Percentiles rank a stretch among this genome's conserved stretches.
phyloP scores from a whole-genome alignment of 2,888 invertebrate species.

The Tillus elongatus region DNA sequence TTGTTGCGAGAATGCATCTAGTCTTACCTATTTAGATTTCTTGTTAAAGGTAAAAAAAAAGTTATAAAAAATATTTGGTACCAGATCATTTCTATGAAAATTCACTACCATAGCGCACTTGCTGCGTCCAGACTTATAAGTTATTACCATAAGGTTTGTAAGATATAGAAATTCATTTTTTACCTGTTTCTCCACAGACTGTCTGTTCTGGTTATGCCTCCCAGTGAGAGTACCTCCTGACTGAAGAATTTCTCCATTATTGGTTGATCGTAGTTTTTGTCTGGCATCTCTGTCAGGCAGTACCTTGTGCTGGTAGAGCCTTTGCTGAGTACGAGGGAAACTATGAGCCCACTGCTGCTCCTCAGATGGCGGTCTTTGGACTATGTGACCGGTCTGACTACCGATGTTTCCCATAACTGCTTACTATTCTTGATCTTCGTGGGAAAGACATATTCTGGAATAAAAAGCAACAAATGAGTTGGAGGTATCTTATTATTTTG shows the following conservation, averaged over 20 bases:
- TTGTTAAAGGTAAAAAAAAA: too few species aligned
- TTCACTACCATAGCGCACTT: too few species aligned
- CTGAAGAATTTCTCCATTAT: conserved; percentile 75
- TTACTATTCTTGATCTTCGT: background rate
- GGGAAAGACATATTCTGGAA: background rate
- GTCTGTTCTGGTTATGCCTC: conserved; percentile 37
- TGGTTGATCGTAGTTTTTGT: conserved; percentile 63
- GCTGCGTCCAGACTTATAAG: too few species aligned
- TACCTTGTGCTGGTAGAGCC: conserved; percentile 41
- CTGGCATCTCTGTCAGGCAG: conserved; percentile 55
- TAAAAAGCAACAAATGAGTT: too few species aligned
- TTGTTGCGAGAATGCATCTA: too few species aligned
- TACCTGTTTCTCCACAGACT: conserved; percentile 10
- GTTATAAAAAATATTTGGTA: too few species aligned
- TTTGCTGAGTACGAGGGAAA: conserved; percentile 30
- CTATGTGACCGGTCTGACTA: conserved; percentile 35
- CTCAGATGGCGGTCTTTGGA: conserved; percentile 22
- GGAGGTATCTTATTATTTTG: too few species aligned
- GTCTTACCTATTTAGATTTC: too few species aligned
- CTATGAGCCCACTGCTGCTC: conserved; percentile 34
- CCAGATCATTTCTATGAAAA: too few species aligned
- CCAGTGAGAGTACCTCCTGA: conserved; percentile 77
- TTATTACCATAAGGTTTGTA: too few species aligned
- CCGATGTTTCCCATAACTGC: conserved; percentile 39
- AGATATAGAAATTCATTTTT: too few species aligned